Evolutionary conservation across 2,797 vertebrate species (phyloP), one percentile per base, ranked within the genome.

Genomic region (Apogon talboti): DNA sequence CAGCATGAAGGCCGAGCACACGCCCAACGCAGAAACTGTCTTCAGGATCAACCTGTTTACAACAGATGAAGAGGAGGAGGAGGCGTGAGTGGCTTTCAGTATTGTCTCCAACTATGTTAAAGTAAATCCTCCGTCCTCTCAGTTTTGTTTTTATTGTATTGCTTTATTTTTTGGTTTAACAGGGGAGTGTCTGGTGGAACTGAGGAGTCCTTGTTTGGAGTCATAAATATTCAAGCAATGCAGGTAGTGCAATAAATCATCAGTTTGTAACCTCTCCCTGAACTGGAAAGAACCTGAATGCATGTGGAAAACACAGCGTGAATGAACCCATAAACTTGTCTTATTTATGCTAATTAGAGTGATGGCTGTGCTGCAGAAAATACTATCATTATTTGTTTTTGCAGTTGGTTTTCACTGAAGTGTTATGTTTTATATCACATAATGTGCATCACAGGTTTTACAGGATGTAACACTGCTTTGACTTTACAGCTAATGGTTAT

Each of bases 221-320:
- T 98, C 57, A 82, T 99, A 83, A 94, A 90, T 84, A 97, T 99
- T 49, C 94, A 97, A 66, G 96, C 96, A 2, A 93, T 87, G 0
- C 92, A 96, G 95, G 97, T 96, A 82, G 0, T 15, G 8, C 14
- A 13, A 33, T 11, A 12, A 1, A 40, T 14, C 19, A 19, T n/a
- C 3, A 21, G 24, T 11, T 45, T 33, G 30, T 44, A n/a, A 35
- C 6, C 3, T 15, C 10, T 16, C 2, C 41, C 38, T 40, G 12
- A 38, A 52, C 55, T 7, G 30, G 33, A 41, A 5, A 45, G 2
- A 41, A 43, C 43, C 13, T 16, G 28, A 6, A 28, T 28, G 24
- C 4, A 28, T 28, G 24, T 28, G 6, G 24, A 28, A 28, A 28
- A 28, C 3, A 1, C 24, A 28, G 24, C 6, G 24, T 28, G 24